Base-by-base conservation (phyloP, 2,113 vertebrate species). In the Sarotherodon lohbergeri region DNA sequence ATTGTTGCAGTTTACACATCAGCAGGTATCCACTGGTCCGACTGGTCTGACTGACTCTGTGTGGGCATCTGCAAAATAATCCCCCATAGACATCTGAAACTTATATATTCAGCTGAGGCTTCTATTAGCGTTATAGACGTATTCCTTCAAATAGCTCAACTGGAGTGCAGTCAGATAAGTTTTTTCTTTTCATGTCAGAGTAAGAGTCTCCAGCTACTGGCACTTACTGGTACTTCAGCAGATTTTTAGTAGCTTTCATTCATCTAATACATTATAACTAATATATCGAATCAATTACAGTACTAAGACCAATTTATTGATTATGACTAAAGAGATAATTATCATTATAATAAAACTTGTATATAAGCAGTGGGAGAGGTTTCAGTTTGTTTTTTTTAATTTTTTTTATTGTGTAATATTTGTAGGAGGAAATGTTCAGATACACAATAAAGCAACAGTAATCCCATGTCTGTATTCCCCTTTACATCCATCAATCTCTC, bases 401-500 rank as follows among this genome's bases (percentile, higher is more conserved):
- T 32, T 29, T 78, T 5, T 29, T 50, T 32, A 78, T 78, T 78
- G 46, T 78, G 4, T 50, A 78, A 50, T 52, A 78, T 78, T 32
- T 24, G 46, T 4, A 50, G 27, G 73, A 29, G 24, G 29, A 78
- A 78, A n/a, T 78, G 27, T 52, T 46, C 6, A 78, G 0, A 78
- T 19, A 78, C 6, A n/a, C 43, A 50, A 2, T n/a, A 52, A 78
- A 87, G 82, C 81, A 81, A 52, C 83, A 41, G 59, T 68, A 39
- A 43, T 36, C 57, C 36, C 12, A 19, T 39, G 9, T 88, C 66
- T 84, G 55, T 87, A 19, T 41, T 81, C 85, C 2, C n/a, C 48
- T 43, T 76, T 90, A 85, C 41, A 86, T 92, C 55, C 68, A 86
- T 88, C 73, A 83, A 12, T 87, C 63, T 52, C 17, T 52, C 50